Evolutionary conservation across 2,797 vertebrate genomes (phyloP).

Genomic region (Euthynnus affinis): DNA sequence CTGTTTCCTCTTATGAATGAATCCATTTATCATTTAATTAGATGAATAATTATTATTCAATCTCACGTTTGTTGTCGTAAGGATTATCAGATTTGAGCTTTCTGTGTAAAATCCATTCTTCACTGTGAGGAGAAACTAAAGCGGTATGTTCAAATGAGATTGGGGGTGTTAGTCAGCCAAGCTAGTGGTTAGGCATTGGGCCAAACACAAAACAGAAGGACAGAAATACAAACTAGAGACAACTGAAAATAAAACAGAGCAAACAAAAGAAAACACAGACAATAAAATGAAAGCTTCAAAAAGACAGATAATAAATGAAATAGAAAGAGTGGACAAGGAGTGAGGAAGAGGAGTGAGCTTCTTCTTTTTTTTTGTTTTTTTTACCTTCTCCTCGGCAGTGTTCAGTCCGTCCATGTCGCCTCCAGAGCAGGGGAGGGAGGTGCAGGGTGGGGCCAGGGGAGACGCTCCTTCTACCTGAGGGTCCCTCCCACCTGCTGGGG

Average conservation of each 20-base stretch:
- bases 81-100: conserved; percentile 64
- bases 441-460: conserved; percentile 50
- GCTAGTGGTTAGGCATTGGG: conserved; percentile 75
- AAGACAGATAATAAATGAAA: conserved; percentile 36
- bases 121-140: conserved; percentile 49
- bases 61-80: not conserved
- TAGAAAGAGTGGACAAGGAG: conserved; percentile 46
- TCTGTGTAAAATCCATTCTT: conserved; percentile 51
- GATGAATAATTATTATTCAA: not conserved
- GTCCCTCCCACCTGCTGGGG: conserved; percentile 81
- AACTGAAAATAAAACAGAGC: conserved; percentile 24
- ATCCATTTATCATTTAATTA: not conserved
- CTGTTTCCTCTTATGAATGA: not conserved
- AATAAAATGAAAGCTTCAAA: conserved; percentile 11
- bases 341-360: conserved; percentile 39
- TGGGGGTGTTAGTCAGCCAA: conserved; percentile 68
- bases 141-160: conserved; percentile 57
- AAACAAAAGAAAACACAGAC: not conserved
- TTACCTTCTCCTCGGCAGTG: conserved; percentile 89
- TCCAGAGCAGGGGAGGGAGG: conserved; percentile 74
- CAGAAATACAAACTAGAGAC: conserved; percentile 49
- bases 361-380: conserved; percentile 34
- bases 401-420: conserved; percentile 85
- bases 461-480: conserved; percentile 80
- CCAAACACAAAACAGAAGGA: conserved; percentile 41